Base-by-base conservation (phyloP, 2,888 invertebrate species). In the Drosophila acutilabella region DNA sequence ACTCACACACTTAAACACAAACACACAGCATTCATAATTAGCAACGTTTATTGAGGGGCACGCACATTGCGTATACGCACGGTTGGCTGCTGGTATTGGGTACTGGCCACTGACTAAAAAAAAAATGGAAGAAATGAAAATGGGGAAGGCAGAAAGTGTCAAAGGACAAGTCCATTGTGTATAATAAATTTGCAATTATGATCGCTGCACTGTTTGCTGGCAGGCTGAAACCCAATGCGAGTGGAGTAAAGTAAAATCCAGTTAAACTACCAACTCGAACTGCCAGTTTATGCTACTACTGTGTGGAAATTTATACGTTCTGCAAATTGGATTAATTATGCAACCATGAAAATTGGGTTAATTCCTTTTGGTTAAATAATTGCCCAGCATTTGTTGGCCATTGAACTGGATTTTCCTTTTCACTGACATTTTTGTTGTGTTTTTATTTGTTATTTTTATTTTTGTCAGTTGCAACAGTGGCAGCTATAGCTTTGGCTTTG, bases 271-370 rank as follows among this genome's bases (percentile, higher is more conserved):
- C 33, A 48, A 14, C 14, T 26, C n/a, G 14, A 45, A 23, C 44
- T 23, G 18, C 20, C 23, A 30, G 11, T 48, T 14, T 16, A 20
- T 41, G 2, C 18, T 6, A 16, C 20, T 26, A 23, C 41, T n/a
- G 41, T 52, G 60, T 58, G 53, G 16, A 74, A 73, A 81, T 74
- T 59, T 82, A 77, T 87, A 78, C 72, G 74, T 58, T 67, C 62
- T 71, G 64, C 88, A 85, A 90, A 90, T 90, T 88, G 88, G 81
- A 88, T 90, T 88, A 90, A 90, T 88, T 82, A 83, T 82, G 86
- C 74, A 83, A 74, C 81, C 86, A 77, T 79, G 83, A 76, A 85
- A 88, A 81, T 82, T 89, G 88, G 90, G 90, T 88, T 89, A 88
- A 89, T 81, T 78, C 77, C 78, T 73, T 80, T 67, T 76, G 82